Evolutionary conservation across 2,797 vertebrate species (phyloP), one percentile per base, ranked within the genome.

Genomic region (Amblyopsis hoosieri): DNA sequence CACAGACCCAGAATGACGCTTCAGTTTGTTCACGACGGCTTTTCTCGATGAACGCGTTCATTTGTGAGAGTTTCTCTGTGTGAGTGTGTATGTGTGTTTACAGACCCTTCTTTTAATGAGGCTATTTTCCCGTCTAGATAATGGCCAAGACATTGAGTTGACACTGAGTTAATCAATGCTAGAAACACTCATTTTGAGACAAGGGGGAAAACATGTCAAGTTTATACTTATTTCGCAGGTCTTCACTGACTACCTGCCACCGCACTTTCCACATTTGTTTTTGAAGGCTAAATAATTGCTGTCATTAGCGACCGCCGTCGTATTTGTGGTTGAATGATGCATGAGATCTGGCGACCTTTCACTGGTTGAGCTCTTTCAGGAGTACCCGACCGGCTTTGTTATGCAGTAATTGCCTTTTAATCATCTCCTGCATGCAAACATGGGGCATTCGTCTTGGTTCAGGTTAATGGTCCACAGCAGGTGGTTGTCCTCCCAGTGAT

Each of bases 381-480:
- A 68, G 80, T 72, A 76, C 69, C 47, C 17, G 80, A 71, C 77
- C 74, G 74, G 72, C 73, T 79, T 76, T 60, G 80, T 81, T 71
- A 70, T 67, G 81, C 63, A 76, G 79, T 94, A 93, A 94, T 94
- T 92, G 86, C 74, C 85, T 93, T 93, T 93, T 94, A 94, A 95
- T 92, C 91, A 91, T 86, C 83, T 77, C 57, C 62, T 89, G 92
- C 87, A 91, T 92, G 90, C 80, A 93, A 93, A 93, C 89, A 82
- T 67, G 74, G 76, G 83, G 88, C 86, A 87, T 89, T 75, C 83
- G 85, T 90, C 82, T 88, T 81, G 85, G 78, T 78, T 80, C 37
- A 71, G 89, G 88, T 81, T 79, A 83, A 89, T 84, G 81, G 74
- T 51, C 80, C 73, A 77, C 74, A 82, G 86, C 86, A 90, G 88